Conservation (phyloP, 2,797 vertebrate genomes). For the Sebastes trivittatus region DNA sequence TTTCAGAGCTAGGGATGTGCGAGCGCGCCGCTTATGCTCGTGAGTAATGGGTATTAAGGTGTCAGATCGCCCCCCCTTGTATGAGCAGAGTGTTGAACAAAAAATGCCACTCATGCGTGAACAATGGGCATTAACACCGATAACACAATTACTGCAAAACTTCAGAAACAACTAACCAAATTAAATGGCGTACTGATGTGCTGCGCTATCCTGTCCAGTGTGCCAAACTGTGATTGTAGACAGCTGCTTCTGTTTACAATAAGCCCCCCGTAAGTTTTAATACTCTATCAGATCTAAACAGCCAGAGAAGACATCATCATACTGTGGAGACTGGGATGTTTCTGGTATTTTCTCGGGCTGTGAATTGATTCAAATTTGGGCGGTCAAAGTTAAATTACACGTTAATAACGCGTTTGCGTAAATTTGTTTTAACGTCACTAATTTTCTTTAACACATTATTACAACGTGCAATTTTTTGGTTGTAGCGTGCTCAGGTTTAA, state of each 20-base stretch:
- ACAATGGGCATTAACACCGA: not conserved
- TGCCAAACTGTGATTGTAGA: not conserved
- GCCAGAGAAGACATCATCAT: not conserved
- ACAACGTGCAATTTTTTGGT: too few relatives aligned
- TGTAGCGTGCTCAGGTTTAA: too few relatives aligned
- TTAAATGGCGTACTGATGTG: not conserved
- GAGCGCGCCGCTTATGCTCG: not conserved
- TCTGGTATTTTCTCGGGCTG: not conserved
- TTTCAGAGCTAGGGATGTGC: not conserved
- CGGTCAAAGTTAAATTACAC: too few relatives aligned
- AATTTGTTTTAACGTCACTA: too few relatives aligned
- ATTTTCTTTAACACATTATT: too few relatives aligned
- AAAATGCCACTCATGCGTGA: not conserved
- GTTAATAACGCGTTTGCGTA: too few relatives aligned
- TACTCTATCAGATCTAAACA: not conserved
- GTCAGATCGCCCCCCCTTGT: not conserved
- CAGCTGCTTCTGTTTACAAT: not conserved
- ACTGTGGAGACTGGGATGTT: not conserved
- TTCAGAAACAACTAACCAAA: not conserved
- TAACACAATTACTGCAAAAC: not conserved
- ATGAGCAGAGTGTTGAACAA: not conserved
- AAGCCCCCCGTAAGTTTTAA: not conserved
- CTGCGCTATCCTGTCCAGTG: not conserved
- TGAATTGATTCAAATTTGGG: too few relatives aligned
- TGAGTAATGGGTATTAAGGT: slow-evolving; percentile 1